Percentiles rank a stretch among this genome's conserved stretches.
These are phyloP conservation scores for Rhynchonema sp. DNA, from an alignment of 2,888 invertebrate species.

Conservation along the genomic window DNA sequence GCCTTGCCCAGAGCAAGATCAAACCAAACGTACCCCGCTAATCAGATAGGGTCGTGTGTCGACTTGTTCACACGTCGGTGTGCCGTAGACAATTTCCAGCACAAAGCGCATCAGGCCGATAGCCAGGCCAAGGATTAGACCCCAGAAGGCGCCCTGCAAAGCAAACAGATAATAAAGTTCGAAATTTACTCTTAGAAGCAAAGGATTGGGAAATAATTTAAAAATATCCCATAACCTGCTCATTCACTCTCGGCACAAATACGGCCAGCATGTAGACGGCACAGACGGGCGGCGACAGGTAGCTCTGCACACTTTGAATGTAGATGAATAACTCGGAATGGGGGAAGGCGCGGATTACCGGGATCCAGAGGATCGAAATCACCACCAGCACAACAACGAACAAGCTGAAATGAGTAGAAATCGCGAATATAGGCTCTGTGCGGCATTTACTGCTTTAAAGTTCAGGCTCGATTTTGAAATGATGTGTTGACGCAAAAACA, in stretches of 20 bases:
- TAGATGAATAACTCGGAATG: conserved; percentile 38
- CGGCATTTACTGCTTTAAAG: too few species aligned
- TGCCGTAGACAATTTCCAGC: conserved; percentile 35
- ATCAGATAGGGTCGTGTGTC: too few species aligned
- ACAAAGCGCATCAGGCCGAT: conserved; percentile 31
- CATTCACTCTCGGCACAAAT: conserved; percentile 35
- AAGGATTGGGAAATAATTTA: too few species aligned
- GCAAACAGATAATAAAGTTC: too few species aligned
- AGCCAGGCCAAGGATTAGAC: conserved; percentile 37
- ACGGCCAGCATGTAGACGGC: conserved; percentile 37
- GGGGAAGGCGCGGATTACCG: conserved; percentile 31
- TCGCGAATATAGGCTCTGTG: too few species aligned
- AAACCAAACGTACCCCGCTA: too few species aligned
- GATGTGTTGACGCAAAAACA: too few species aligned
- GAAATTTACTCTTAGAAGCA: too few species aligned
- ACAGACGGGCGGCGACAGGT: conserved; percentile 37
- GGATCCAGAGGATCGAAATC: conserved; percentile 32
- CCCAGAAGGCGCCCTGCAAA: conserved; percentile 40
- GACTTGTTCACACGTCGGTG: conserved; percentile 31
- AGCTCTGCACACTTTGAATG: conserved; percentile 37
- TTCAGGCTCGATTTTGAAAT: too few species aligned
- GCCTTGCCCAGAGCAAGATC: too few species aligned
- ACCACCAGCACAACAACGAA: conserved; percentile 30
- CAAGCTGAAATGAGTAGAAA: too few species aligned
- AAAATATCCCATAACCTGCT: too few species aligned